phyloP scores from a whole-genome alignment of 2,113 vertebrate genomes.

The Symphodus melops region DNA sequence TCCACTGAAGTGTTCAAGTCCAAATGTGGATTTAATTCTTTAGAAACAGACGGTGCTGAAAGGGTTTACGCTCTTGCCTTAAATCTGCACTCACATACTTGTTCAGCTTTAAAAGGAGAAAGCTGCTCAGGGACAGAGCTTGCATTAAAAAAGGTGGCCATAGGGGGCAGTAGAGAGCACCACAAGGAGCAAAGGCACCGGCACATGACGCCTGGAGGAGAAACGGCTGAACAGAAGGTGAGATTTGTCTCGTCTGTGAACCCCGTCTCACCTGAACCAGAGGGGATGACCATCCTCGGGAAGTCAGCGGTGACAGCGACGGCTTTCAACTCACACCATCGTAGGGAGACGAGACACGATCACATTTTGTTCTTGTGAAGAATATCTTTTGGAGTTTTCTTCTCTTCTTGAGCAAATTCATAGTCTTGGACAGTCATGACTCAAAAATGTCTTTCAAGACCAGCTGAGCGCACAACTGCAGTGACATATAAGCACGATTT shows the following conservation, averaged over 20 bases:
- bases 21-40: slow-evolving; percentile 8
- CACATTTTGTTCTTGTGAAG: neutral
- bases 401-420: slow-evolving; percentile 15
- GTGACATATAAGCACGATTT: neutral
- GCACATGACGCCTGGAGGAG: neutral
- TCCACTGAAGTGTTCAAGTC: neutral
- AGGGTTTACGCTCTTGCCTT: slow-evolving; percentile 16
- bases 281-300: neutral
- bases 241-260: neutral
- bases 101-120: slow-evolving; percentile 3
- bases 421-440: neutral
- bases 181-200: neutral
- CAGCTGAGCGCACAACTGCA: neutral
- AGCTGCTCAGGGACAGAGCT: slow-evolving; percentile 10
- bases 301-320: neutral
- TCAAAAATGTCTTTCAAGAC: slow-evolving; percentile 11
- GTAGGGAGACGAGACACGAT: neutral
- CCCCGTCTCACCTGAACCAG: slow-evolving; percentile 11
- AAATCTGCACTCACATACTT: slow-evolving; percentile 51
- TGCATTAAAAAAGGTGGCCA: neutral
- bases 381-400: neutral
- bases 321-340: too few relatives aligned
- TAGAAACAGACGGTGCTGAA: slow-evolving; percentile 8
- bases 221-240: neutral
- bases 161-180: slow-evolving; percentile 7